phyloP scores from a whole-genome alignment of 2,113 vertebrate genomes.

The Egretta garzetta region DNA sequence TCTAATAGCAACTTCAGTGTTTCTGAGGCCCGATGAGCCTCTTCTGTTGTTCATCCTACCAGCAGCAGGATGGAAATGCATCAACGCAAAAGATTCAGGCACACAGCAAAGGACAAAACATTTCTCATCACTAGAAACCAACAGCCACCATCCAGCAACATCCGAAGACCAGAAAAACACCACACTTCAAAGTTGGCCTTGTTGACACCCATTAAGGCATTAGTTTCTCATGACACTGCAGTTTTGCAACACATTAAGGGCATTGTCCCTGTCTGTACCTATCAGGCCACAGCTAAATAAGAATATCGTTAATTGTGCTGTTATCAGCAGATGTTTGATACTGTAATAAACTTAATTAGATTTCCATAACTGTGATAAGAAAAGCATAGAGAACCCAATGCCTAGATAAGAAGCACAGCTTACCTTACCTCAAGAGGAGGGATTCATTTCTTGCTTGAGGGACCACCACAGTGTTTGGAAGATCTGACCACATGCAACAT shows the following conservation, averaged over 20 bases:
- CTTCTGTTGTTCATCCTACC: not conserved
- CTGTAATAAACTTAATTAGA: slow-evolving; percentile 66
- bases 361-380: slow-evolving; percentile 8
- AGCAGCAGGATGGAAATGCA: not conserved
- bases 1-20: not conserved
- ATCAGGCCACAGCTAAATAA: slow-evolving; percentile 25
- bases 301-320: not conserved
- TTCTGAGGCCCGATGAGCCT: not conserved
- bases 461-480: not conserved
- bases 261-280: not conserved
- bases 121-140: not conserved
- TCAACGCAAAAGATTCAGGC: too few relatives aligned
- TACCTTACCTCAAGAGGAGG: not conserved
- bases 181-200: not conserved
- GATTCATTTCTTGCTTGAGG: not conserved
- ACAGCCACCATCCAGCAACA: not conserved
- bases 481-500: not conserved
- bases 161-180: not conserved
- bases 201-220: not conserved
- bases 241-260: not conserved
- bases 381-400: not conserved
- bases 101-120: not conserved
- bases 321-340: slow-evolving; percentile 48
- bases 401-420: not conserved
- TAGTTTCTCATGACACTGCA: slow-evolving; percentile 34